These are phyloP conservation scores for Vulpes vulpes DNA, from an alignment of 2,113 vertebrate genomes.

Conservation along the genomic window DNA sequence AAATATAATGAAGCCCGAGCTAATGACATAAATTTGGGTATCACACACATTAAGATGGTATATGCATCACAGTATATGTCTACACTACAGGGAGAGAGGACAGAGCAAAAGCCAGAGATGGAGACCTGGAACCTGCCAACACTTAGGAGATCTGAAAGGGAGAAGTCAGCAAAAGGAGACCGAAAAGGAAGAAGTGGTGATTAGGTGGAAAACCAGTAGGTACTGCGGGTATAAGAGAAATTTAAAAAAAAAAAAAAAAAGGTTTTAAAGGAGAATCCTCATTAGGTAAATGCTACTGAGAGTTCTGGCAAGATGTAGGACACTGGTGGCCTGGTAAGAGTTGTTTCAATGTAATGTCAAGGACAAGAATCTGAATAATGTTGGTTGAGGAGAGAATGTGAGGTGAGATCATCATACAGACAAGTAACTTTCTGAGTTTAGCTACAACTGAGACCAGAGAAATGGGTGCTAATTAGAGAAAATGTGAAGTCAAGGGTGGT, in stretches of 20 bases:
- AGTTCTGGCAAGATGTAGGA: not conserved
- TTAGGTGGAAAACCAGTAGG: not conserved
- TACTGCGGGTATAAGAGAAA: accelerated
- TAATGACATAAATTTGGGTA: not conserved
- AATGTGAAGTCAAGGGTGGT: not conserved
- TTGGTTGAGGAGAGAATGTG: not conserved
- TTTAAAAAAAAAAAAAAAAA: not conserved
- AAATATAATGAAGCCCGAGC: not conserved
- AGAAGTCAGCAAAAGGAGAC: not conserved
- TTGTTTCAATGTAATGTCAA: not conserved
- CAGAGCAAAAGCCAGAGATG: not conserved
- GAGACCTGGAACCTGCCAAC: not conserved
- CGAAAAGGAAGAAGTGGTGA: not conserved
- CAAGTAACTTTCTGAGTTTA: not conserved
- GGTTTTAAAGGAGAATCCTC: not conserved
- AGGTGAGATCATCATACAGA: not conserved
- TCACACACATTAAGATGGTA: not conserved
- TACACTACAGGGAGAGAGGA: not conserved
- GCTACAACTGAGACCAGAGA: not conserved
- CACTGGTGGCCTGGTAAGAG: not conserved
- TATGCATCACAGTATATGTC: not conserved
- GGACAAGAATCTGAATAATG: not conserved
- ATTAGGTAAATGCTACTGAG: not conserved
- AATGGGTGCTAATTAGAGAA: constrained; percentile 14
- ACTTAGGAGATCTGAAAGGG: not conserved